A percentile compares a stretch with the other conserved stretches of the same genome.
These are phyloP conservation scores for Agrochola macilenta DNA, from an alignment of 2,888 invertebrate species.

Conservation along the genomic window DNA sequence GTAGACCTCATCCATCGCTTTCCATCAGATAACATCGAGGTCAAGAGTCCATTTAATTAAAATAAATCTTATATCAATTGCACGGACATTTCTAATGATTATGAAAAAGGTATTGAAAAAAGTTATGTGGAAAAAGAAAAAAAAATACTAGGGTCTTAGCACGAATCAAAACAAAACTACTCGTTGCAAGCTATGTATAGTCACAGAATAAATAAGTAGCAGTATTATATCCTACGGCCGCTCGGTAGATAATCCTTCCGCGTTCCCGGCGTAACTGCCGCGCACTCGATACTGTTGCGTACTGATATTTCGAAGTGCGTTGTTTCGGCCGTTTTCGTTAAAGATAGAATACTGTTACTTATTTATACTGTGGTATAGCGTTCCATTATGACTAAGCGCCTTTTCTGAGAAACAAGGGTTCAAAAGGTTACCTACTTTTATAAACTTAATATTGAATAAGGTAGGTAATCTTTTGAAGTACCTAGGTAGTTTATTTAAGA, in stretches of 20 bases:
- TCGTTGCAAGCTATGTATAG: not conserved
- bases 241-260: too few relatives aligned
- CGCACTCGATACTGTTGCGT: too few relatives aligned
- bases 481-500: not conserved
- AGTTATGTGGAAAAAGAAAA: not conserved
- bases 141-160: too few relatives aligned
- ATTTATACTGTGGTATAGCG: too few relatives aligned
- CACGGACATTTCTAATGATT: not conserved
- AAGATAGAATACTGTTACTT: too few relatives aligned
- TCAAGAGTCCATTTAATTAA: not conserved
- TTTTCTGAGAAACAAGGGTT: not conserved
- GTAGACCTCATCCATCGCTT: not conserved
- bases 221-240: too few relatives aligned
- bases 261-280: too few relatives aligned
- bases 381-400: not conserved
- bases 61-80: too few relatives aligned
- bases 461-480: not conserved
- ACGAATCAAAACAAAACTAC: not conserved
- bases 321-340: too few relatives aligned
- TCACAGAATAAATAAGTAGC: too few relatives aligned
- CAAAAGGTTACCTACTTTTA: not conserved
- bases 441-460: conserved; percentile 17
- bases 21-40: not conserved
- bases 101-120: not conserved
- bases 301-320: too few relatives aligned